Evolutionary conservation across 1,140 invertebrate genomes (phyloP).

Genomic region (Brachionus rubens): DNA sequence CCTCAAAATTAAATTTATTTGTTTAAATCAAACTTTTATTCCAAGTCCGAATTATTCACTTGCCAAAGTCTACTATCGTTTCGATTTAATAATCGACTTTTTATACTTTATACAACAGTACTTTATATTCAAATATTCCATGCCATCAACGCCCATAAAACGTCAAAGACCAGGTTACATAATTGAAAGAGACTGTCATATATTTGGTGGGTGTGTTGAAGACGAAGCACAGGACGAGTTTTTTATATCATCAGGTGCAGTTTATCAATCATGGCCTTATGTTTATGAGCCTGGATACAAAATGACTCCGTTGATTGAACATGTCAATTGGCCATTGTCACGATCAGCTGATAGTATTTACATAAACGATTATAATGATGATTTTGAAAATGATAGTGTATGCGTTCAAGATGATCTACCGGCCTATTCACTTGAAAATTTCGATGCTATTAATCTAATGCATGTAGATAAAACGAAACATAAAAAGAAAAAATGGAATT

Average conservation of each 20-base stretch:
- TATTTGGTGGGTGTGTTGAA: slow-evolving; percentile 40
- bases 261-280: slow-evolving; percentile 42
- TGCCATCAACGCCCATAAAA: background rate
- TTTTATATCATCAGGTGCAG: slow-evolving; percentile 40
- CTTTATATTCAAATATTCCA: too few relatives aligned
- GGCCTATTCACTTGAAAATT: slow-evolving; percentile 32
- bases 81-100: too few relatives aligned
- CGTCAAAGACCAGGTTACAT: background rate
- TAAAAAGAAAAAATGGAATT: slow-evolving; percentile 14
- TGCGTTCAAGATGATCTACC: background rate
- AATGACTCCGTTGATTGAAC: slow-evolving; percentile 2
- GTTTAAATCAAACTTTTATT: too few relatives aligned
- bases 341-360: slow-evolving; percentile 7
- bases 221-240: slow-evolving; percentile 42
- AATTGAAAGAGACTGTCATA: slow-evolving; percentile 38
- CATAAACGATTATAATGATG: background rate
- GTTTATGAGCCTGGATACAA: slow-evolving; percentile 28
- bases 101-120: too few relatives aligned
- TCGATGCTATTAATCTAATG: slow-evolving; percentile 20
- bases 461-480: background rate
- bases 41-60: too few relatives aligned
- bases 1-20: too few relatives aligned
- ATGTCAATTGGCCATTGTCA: slow-evolving; percentile 7
- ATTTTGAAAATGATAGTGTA: background rate
- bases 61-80: too few relatives aligned